Percentiles rank a stretch among this genome's conserved stretches.
Evolutionary conservation across 2,888 invertebrate species (phyloP).

Genomic region (Stegana nigrithorax): DNA sequence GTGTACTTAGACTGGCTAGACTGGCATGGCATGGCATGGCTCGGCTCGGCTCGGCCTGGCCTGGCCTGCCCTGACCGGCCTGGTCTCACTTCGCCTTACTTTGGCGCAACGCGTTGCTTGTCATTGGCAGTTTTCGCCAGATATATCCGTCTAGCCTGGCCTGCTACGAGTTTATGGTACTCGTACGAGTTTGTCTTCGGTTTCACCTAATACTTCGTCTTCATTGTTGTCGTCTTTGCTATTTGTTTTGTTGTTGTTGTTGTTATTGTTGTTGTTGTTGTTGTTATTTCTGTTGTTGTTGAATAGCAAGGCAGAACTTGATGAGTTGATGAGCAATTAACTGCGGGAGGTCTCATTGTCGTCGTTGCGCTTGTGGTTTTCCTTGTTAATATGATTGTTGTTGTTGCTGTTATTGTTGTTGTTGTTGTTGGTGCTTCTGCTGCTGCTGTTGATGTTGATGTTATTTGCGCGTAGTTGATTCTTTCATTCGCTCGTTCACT

Average conservation of each 20-base stretch:
- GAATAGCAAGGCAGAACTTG: slow-evolving; percentile 68
- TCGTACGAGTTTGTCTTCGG: background rate
- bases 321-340: slow-evolving; percentile 68
- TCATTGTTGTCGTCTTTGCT: background rate
- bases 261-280: slow-evolving; percentile 45
- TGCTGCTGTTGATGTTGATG: slow-evolving; percentile 22
- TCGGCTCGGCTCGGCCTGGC: too few relatives aligned
- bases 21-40: too few relatives aligned
- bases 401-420: slow-evolving; percentile 24
- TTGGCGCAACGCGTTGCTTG: too few relatives aligned
- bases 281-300: slow-evolving; percentile 48
- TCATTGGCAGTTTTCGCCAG: too few relatives aligned
- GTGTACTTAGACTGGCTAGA: too few relatives aligned
- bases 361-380: background rate
- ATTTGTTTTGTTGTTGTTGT: slow-evolving; percentile 19
- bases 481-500: too few relatives aligned
- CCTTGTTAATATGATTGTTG: too few relatives aligned
- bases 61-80: too few relatives aligned
- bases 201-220: background rate
- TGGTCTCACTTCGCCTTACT: too few relatives aligned
- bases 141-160: too few relatives aligned
- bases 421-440: background rate
- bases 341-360: slow-evolving; percentile 63
- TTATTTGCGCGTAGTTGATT: slow-evolving; percentile 14
- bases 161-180: too few relatives aligned